A percentile compares a stretch with the other conserved stretches of the same genome.
These are phyloP conservation scores for Dinomys branickii DNA, from an alignment of 2,113 vertebrate species.

Conservation along the genomic window DNA sequence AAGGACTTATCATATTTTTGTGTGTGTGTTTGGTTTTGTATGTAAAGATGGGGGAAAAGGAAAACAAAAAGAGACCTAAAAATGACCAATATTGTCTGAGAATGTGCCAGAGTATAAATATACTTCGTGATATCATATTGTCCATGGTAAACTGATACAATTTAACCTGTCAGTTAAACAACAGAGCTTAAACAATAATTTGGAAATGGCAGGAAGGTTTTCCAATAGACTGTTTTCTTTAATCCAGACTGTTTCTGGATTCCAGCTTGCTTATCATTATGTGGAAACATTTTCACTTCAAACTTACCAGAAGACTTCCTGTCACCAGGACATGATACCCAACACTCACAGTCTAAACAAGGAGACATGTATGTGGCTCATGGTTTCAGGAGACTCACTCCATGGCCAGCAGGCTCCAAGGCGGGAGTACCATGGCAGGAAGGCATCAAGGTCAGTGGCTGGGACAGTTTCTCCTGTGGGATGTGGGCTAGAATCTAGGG, in stretches of 20 bases:
- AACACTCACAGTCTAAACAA: too few relatives aligned
- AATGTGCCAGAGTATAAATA: neutral
- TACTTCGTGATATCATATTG: neutral
- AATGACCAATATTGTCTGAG: neutral
- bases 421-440: neutral
- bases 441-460: neutral
- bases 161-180: neutral
- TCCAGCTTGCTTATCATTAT: too few relatives aligned
- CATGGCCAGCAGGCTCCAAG: too few relatives aligned
- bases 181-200: neutral
- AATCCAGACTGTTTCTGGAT: too few relatives aligned
- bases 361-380: too few relatives aligned
- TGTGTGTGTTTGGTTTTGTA: too few relatives aligned
- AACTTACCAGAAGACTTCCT: too few relatives aligned
- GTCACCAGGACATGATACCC: too few relatives aligned
- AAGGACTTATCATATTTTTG: too few relatives aligned
- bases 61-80: neutral
- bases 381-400: too few relatives aligned
- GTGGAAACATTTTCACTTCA: too few relatives aligned
- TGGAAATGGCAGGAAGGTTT: neutral
- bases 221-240: neutral
- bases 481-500: neutral
- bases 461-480: conserved; percentile 28
- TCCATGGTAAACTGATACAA: neutral
- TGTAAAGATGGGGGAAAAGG: neutral